Percentiles rank a stretch among this genome's conserved stretches.
These are phyloP conservation scores for Clarias batrachus DNA, from an alignment of 2,113 vertebrate species.

Conservation along the genomic window DNA sequence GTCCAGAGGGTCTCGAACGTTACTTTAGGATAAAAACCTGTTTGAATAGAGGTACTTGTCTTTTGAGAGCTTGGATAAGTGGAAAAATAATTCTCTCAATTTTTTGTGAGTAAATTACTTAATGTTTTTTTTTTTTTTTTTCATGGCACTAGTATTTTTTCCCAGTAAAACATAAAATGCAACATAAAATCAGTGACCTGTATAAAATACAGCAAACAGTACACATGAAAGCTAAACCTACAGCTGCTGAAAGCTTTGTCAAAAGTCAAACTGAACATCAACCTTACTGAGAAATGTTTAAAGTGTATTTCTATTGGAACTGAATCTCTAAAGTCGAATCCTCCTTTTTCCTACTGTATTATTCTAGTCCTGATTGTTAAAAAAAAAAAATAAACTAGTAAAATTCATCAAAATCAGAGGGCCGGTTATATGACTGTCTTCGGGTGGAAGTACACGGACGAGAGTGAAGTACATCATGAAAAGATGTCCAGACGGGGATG, in stretches of 20 bases:
- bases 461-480: conserved; percentile 14
- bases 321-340: neutral
- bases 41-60: neutral
- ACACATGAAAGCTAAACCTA: neutral
- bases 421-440: neutral
- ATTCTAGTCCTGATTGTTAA: neutral
- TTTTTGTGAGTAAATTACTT: neutral
- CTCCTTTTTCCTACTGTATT: neutral
- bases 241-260: neutral
- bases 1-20: neutral
- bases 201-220: neutral
- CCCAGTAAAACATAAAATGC: neutral
- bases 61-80: neutral
- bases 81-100: neutral
- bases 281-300: neutral
- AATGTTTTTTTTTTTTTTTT: neutral
- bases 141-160: neutral
- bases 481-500: neutral
- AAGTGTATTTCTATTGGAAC: neutral
- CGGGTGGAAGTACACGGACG: neutral
- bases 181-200: neutral
- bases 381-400: conserved; percentile 5
- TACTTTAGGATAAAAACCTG: neutral
- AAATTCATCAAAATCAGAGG: neutral
- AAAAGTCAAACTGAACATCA: neutral